Conservation (phyloP, 2,888 invertebrate species). For the Alloscopus bannaensis region DNA sequence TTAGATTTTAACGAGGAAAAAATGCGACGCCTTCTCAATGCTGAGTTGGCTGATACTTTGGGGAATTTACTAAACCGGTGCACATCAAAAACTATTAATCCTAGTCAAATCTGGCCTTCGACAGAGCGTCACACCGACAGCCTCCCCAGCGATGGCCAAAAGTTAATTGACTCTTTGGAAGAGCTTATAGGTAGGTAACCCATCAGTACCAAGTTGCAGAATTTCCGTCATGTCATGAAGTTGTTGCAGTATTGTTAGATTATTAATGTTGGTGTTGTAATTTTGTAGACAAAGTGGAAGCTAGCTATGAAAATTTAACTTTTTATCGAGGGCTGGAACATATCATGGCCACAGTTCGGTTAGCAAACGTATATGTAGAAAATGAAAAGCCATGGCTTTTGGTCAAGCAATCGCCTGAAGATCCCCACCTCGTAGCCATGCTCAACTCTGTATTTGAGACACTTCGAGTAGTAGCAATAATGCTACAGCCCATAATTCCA, state of each 20-base stretch:
- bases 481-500: slow-evolving; percentile 92
- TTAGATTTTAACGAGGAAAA: slow-evolving; percentile 89
- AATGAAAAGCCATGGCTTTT: slow-evolving; percentile 92
- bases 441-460: slow-evolving; percentile 91
- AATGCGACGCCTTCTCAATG: slow-evolving; percentile 85
- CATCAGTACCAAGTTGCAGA: neutral
- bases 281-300: slow-evolving; percentile 80
- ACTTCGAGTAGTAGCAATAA: slow-evolving; percentile 85
- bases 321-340: slow-evolving; percentile 90
- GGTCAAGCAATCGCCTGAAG: slow-evolving; percentile 78
- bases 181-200: slow-evolving; percentile 36
- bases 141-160: slow-evolving; percentile 46
- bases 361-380: slow-evolving; percentile 92
- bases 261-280: slow-evolving; percentile 29
- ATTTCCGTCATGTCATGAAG: too few species aligned
- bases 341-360: slow-evolving; percentile 84
- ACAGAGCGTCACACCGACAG: neutral
- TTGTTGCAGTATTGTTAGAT: too few species aligned
- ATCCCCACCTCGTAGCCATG: slow-evolving; percentile 82
- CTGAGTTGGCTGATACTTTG: slow-evolving; percentile 92
- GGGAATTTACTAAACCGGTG: slow-evolving; percentile 93
- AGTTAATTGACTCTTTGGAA: slow-evolving; percentile 27
- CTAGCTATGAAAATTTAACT: slow-evolving; percentile 84
- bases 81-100: slow-evolving; percentile 86
- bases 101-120: slow-evolving; percentile 83